Percentiles rank a stretch among this genome's conserved stretches.
Evolutionary conservation across 2,888 invertebrate genomes (phyloP).

Genomic region (Ceramica pisi): DNA sequence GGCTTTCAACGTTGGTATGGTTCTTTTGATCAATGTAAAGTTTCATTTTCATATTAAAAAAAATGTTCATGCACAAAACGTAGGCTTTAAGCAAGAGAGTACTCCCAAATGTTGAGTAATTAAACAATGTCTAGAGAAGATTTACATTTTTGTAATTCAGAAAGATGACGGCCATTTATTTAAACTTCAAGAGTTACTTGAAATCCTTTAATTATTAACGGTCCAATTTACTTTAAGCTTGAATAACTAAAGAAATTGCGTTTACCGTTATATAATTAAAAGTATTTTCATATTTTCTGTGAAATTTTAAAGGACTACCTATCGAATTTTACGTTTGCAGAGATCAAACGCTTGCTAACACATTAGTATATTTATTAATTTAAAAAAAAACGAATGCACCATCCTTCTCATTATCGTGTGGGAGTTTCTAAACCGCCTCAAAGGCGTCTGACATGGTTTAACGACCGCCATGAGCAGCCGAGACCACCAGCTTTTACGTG

Average conservation of each 20-base stretch:
- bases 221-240: constrained; percentile 16
- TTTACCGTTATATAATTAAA: neutral
- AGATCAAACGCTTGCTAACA: no score
- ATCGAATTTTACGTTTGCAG: neutral
- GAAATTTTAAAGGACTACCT: neutral
- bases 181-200: constrained; percentile 33
- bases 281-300: neutral
- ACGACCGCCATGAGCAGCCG: no score
- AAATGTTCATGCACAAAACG: neutral
- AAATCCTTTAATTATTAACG: constrained; percentile 37
- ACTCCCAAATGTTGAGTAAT: constrained; percentile 32
- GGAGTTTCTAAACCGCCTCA: no score
- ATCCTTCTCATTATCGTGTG: no score
- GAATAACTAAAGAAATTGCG: neutral
- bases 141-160: constrained; percentile 33
- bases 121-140: constrained; percentile 35
- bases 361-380: no score
- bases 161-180: constrained; percentile 37
- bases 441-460: no score
- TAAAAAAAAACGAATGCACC: no score
- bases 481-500: no score
- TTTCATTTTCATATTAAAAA: constrained; percentile 16
- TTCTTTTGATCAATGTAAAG: constrained; percentile 1
- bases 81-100: neutral
- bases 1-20: no score